Percentiles rank a stretch among this genome's conserved stretches.
phyloP scores from a whole-genome alignment of 2,888 invertebrate species.

The Lepeophtheirus nordmannii region DNA sequence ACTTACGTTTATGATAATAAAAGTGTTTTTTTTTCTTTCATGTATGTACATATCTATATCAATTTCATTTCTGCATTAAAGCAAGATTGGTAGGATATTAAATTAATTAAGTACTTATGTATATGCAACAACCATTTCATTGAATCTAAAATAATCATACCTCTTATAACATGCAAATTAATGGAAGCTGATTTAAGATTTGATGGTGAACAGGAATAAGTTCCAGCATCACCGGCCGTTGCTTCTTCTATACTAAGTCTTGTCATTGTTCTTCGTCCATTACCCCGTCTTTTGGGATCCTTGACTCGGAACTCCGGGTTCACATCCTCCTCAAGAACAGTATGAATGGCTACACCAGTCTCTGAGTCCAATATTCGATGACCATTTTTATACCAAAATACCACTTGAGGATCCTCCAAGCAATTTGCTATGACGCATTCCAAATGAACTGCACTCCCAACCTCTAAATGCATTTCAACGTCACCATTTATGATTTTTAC shows the following conservation, averaged over 20 bases:
- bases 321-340: neutral
- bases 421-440: slow-evolving; percentile 9
- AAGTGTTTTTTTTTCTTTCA: no score
- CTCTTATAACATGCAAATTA: slow-evolving; percentile 17
- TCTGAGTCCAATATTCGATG: neutral
- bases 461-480: slow-evolving; percentile 11
- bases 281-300: neutral
- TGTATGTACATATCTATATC: no score
- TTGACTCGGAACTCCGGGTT: neutral
- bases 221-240: neutral
- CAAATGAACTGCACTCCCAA: neutral
- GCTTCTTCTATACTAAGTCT: slow-evolving; percentile 4
- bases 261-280: neutral
- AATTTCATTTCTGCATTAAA: no score
- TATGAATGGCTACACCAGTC: slow-evolving; percentile 5
- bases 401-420: neutral
- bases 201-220: slow-evolving; percentile 2
- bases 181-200: slow-evolving; percentile 10
- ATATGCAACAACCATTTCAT: no score
- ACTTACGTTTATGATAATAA: no score
- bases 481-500: slow-evolving; percentile 11
- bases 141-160: neutral
- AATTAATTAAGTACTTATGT: no score
- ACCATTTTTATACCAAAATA: slow-evolving; percentile 11
- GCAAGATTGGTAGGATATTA: no score